Evolutionary conservation across 1,140 invertebrate species (phyloP).

Genomic region (Zaprionus lachaisei): DNA sequence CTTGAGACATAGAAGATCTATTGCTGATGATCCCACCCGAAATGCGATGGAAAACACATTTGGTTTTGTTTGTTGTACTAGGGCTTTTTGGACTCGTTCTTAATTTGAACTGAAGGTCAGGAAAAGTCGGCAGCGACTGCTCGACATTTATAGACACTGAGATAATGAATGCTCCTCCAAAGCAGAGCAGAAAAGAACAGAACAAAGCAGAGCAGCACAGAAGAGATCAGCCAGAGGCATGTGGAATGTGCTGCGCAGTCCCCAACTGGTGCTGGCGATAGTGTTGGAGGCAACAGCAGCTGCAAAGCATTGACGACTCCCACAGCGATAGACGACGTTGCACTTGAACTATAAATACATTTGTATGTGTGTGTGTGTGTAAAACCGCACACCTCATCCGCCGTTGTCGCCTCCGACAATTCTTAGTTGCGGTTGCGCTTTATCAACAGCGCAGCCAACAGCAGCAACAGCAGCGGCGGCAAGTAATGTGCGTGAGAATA

Average conservation of each 20-base stretch:
- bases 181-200: conserved; percentile 2
- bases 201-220: background rate
- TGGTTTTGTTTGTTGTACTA: background rate
- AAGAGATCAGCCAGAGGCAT: background rate
- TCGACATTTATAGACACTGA: conserved; percentile 50
- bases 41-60: background rate
- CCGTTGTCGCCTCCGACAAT: background rate
- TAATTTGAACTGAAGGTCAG: conserved; percentile 36
- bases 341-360: conserved; percentile 52
- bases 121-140: conserved; percentile 21
- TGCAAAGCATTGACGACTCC: conserved; percentile 27
- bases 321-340: conserved; percentile 46
- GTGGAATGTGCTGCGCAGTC: conserved; percentile 6
- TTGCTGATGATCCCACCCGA: no score
- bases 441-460: conserved; percentile 19
- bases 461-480: background rate
- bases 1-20: background rate
- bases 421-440: conserved; percentile 8
- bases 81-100: background rate
- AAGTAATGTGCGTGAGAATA: conserved; percentile 31
- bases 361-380: background rate
- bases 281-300: conserved; percentile 18
- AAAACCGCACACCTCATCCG: conserved; percentile 30
- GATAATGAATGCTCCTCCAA: conserved; percentile 43
- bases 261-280: conserved; percentile 32